Percentiles rank a stretch among this genome's conserved stretches.
Evolutionary conservation across 1,140 invertebrate species (phyloP).

Genomic region (Polypedilum vanderplanki): DNA sequence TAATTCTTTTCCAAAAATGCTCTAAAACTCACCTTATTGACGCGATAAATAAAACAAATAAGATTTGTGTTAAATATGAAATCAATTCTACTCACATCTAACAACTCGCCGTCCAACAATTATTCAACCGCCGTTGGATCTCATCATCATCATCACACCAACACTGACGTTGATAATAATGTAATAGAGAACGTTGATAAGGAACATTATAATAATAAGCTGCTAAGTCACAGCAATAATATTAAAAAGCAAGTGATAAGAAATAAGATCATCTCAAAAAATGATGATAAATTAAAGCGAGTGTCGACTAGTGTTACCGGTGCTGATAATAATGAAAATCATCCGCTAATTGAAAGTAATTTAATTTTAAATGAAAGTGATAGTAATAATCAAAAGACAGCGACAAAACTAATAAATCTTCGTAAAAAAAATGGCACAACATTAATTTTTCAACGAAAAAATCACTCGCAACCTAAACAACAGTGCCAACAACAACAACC

Average conservation of each 20-base stretch:
- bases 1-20: background rate
- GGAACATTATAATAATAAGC: slow-evolving; percentile 10
- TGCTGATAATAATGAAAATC: slow-evolving; percentile 2
- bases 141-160: background rate
- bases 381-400: background rate
- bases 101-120: slow-evolving; percentile 15
- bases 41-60: background rate
- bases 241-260: slow-evolving; percentile 26
- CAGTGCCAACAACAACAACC: background rate
- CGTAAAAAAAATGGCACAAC: slow-evolving; percentile 17
- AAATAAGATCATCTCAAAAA: background rate
- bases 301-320: background rate
- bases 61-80: slow-evolving; percentile 12
- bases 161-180: background rate
- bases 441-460: slow-evolving; percentile 23
- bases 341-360: background rate
- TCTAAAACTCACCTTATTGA: background rate
- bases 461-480: background rate
- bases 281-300: slow-evolving; percentile 16
- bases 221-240: slow-evolving; percentile 6
- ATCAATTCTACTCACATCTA: background rate
- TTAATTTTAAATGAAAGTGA: background rate
- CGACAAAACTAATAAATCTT: background rate
- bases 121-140: background rate
- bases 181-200: background rate